These are phyloP conservation scores for Leptinotarsa undecemlineata DNA, from an alignment of 1,140 invertebrate species.

Conservation along the genomic window DNA sequence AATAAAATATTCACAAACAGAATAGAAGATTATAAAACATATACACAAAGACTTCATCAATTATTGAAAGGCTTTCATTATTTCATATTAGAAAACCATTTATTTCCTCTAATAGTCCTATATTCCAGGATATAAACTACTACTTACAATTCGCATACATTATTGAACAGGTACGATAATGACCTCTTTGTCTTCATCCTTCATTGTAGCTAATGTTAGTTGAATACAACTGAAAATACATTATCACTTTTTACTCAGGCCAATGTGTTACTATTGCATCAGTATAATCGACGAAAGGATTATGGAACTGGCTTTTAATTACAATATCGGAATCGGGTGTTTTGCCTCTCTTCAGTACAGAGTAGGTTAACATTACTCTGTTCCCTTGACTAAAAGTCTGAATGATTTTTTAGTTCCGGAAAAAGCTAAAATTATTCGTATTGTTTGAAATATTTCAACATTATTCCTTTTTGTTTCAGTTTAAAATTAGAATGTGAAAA, in stretches of 20 bases:
- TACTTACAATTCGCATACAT: neutral
- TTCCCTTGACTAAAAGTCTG: too few species aligned
- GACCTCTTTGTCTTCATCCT: neutral
- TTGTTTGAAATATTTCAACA: too few species aligned
- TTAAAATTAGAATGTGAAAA: slow-evolving; percentile 94
- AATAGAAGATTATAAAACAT: neutral
- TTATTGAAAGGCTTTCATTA: neutral
- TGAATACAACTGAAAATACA: neutral
- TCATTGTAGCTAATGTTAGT: neutral
- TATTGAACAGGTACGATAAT: neutral
- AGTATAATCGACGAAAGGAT: too few species aligned
- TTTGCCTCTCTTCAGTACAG: too few species aligned
- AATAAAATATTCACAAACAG: neutral
- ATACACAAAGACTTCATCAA: neutral
- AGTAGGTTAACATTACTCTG: too few species aligned
- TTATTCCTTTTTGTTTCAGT: slow-evolving; percentile 61
- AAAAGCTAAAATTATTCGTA: too few species aligned
- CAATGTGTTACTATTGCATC: neutral
- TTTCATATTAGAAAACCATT: neutral
- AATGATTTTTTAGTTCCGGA: too few species aligned
- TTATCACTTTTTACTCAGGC: neutral
- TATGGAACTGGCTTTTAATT: too few species aligned
- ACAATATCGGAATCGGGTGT: too few species aligned
- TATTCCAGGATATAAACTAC: neutral
- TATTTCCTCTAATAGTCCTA: neutral